Conservation (phyloP, 2,888 invertebrate species). For the Napeogenes sylphis region DNA sequence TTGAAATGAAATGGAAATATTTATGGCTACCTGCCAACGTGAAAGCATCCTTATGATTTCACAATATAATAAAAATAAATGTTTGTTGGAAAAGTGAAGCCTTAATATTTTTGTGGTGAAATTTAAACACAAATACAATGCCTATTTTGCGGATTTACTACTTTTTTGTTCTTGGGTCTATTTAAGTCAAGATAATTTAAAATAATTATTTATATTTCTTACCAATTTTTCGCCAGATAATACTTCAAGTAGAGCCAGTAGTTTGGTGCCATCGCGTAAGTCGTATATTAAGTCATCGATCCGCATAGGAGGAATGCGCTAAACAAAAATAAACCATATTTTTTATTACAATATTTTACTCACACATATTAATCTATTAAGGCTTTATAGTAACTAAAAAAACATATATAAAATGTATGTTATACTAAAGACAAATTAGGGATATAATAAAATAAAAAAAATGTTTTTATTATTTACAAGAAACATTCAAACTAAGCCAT, state of each 20-base stretch:
- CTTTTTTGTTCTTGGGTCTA: too few relatives aligned
- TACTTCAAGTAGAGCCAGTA: conserved; percentile 95
- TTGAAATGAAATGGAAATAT: conserved; percentile 22
- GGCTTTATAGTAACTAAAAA: too few relatives aligned
- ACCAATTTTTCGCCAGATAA: conserved; percentile 97
- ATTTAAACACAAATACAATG: too few relatives aligned
- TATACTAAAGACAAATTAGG: too few relatives aligned
- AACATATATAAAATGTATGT: too few relatives aligned
- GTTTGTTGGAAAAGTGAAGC: neutral
- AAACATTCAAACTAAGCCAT: conserved; percentile 32
- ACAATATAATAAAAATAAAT: conserved; percentile 5
- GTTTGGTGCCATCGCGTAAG: conserved; percentile 95
- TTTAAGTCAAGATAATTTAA: too few relatives aligned
- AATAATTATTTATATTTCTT: conserved; percentile 43
- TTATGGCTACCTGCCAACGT: conserved; percentile 23
- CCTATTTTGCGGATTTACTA: too few relatives aligned
- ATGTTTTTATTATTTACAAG: neutral
- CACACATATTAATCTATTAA: too few relatives aligned
- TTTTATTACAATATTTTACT: too few relatives aligned
- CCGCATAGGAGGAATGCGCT: conserved; percentile 95
- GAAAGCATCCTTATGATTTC: conserved; percentile 21
- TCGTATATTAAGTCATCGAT: conserved; percentile 97
- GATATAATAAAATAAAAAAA: too few relatives aligned
- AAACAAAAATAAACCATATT: conserved; percentile 34
- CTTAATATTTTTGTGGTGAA: neutral